A percentile compares a stretch with the other conserved stretches of the same genome.
Conservation (phyloP, 2,113 vertebrate species). For the Anarhynchus alexandrinus region DNA sequence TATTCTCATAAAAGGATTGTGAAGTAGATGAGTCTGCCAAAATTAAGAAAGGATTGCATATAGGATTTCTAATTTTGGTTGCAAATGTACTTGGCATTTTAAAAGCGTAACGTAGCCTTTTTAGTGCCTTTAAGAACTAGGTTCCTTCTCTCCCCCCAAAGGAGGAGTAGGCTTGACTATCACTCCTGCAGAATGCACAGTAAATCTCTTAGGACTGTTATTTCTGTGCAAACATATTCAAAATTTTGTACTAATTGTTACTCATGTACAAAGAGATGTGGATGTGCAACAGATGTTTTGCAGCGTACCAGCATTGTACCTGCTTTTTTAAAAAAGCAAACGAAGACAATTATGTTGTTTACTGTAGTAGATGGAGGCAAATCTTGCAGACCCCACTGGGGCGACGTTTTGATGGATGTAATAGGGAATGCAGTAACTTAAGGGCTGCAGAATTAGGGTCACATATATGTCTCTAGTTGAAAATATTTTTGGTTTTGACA, state of each 20-base stretch:
- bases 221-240: neutral
- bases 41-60: neutral
- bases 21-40: neutral
- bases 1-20: neutral
- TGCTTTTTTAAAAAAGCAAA: neutral
- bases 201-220: neutral
- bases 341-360: neutral
- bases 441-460: neutral
- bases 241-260: neutral
- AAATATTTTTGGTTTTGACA: too few species aligned
- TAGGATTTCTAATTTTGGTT: neutral
- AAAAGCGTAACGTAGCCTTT: neutral
- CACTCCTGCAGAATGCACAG: neutral
- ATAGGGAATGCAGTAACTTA: neutral
- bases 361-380: neutral
- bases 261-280: neutral
- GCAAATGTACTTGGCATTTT: neutral
- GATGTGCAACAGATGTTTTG: neutral
- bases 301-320: neutral
- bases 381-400: neutral
- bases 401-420: neutral
- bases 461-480: neutral
- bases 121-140: neutral
- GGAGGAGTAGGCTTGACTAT: neutral
- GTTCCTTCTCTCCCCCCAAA: neutral